Conservation (phyloP, 1,140 invertebrate genomes). For the Cherax quadricarinatus region DNA sequence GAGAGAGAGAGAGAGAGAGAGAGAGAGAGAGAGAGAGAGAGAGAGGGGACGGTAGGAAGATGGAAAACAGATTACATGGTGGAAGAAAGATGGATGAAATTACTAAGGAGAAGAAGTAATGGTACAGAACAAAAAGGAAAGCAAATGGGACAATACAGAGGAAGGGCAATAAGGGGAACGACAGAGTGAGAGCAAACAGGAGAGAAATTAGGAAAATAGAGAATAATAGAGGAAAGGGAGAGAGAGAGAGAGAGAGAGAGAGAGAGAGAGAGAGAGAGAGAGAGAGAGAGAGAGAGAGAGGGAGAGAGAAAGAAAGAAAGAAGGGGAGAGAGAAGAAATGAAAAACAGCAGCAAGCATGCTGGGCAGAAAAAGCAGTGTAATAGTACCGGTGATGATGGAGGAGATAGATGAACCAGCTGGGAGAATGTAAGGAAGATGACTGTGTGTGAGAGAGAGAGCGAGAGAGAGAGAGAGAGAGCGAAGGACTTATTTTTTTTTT, state of each 20-base stretch:
- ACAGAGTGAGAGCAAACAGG: too few relatives aligned
- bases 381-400: too few relatives aligned
- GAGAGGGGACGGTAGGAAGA: too few relatives aligned
- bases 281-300: too few relatives aligned
- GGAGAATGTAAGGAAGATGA: too few relatives aligned
- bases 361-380: background rate
- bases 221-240: too few relatives aligned
- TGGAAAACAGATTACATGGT: background rate
- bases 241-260: background rate
- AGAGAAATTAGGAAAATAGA: background rate
- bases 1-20: background rate
- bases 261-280: too few relatives aligned
- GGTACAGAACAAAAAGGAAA: background rate
- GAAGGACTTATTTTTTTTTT: too few relatives aligned
- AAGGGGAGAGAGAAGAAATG: background rate
- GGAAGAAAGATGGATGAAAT: background rate
- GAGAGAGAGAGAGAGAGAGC: too few relatives aligned
- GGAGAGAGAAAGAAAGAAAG: background rate
- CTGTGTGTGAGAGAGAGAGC: too few relatives aligned
- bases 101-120: background rate
- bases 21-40: background rate
- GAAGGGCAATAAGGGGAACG: background rate
- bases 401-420: too few relatives aligned
- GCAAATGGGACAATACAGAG: too few relatives aligned
- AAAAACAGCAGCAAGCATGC: background rate